These are phyloP conservation scores for Aphelinus atriplicis DNA, from an alignment of 1,140 invertebrate species.

Conservation along the genomic window DNA sequence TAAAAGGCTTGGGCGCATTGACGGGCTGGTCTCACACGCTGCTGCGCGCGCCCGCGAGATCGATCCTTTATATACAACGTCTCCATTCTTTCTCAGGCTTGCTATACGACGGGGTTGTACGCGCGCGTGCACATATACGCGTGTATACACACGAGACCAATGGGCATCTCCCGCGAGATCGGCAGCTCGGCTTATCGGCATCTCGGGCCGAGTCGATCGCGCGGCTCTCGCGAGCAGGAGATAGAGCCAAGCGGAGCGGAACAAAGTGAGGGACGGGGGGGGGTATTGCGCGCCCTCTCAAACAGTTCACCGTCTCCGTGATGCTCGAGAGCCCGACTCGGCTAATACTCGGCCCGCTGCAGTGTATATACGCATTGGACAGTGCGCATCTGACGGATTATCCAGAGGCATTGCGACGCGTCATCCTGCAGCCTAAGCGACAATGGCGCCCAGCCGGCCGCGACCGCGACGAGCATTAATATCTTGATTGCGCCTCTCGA, in stretches of 20 bases:
- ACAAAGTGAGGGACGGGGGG: too few species aligned
- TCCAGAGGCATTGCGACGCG: conserved; percentile 38
- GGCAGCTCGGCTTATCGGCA: conserved; percentile 13
- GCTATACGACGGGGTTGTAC: too few species aligned
- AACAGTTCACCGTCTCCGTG: too few species aligned
- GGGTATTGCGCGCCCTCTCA: too few species aligned
- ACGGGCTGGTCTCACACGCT: not conserved
- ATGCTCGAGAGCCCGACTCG: too few species aligned
- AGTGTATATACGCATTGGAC: conserved; percentile 37
- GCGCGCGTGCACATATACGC: too few species aligned
- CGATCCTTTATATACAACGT: conserved; percentile 32
- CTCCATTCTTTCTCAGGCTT: conserved; percentile 11
- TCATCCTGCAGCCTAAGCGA: conserved; percentile 32
- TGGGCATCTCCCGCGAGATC: not conserved
- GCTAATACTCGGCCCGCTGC: too few species aligned
- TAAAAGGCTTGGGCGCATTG: not conserved
- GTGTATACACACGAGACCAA: too few species aligned
- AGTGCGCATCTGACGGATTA: conserved; percentile 55
- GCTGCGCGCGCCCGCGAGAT: not conserved
- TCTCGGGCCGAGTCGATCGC: not conserved
- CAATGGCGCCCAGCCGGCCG: conserved; percentile 14
- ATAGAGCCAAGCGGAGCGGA: too few species aligned
- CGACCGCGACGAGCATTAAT: conserved; percentile 15
- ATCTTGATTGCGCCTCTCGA: conserved; percentile 23
- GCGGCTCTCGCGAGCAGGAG: conserved; percentile 7